Evolutionary conservation across 2,797 vertebrate species (phyloP).

Genomic region (Anguilla marmorata): DNA sequence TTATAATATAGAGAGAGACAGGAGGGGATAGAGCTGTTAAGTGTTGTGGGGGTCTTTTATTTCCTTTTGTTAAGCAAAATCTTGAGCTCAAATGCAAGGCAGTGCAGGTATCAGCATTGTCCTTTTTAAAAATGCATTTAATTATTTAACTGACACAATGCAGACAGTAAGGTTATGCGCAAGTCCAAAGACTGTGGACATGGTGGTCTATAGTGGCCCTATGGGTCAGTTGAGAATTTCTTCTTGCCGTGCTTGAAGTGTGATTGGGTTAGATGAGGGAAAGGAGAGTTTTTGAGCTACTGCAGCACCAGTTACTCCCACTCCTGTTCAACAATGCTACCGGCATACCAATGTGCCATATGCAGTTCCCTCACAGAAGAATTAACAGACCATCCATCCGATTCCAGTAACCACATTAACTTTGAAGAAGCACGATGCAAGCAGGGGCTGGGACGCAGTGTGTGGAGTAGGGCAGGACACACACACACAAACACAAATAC

Average conservation of each 20-base stretch:
- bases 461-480: not conserved
- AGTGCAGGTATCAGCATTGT: not conserved
- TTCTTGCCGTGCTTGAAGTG: not conserved
- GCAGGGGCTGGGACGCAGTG: not conserved
- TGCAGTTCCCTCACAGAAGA: not conserved
- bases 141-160: not conserved
- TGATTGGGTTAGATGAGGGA: slow-evolving; percentile 2
- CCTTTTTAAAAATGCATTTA: not conserved
- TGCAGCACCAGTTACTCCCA: slow-evolving; percentile 11
- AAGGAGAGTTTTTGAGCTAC: not conserved
- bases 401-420: not conserved
- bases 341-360: slow-evolving; percentile 9
- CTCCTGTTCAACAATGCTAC: slow-evolving; percentile 13
- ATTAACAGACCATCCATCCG: slow-evolving; percentile 4
- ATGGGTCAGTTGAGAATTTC: not conserved
- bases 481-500: not conserved
- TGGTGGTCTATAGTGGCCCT: not conserved
- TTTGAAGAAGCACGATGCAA: not conserved
- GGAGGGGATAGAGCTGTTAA: not conserved
- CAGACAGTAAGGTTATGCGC: not conserved
- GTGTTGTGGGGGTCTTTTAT: not conserved
- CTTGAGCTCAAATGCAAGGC: not conserved
- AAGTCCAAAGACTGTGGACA: not conserved
- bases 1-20: not conserved
- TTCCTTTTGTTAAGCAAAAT: not conserved